Evolutionary conservation across 2,888 invertebrate genomes (phyloP), one percentile per base, ranked within the genome.

Genomic region (Phorcus lineatus): DNA sequence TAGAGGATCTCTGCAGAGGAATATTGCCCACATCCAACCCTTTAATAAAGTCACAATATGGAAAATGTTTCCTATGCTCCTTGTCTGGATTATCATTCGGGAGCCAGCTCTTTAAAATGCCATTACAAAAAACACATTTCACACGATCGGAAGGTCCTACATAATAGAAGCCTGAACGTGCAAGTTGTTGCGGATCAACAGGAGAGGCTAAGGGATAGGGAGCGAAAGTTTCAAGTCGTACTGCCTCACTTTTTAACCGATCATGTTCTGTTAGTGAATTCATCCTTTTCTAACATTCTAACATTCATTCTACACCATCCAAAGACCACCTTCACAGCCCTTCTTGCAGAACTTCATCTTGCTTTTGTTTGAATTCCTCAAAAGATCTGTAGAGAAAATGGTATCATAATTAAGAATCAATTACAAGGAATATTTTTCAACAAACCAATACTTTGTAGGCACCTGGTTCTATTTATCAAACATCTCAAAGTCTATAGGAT

Each of bases 81-180:
- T 96, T 96, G 97, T 97, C 97, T 0, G 98, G 97, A 86, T 96
- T 95, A 92, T 98, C 98, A 78, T 95, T 95, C 75, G 95, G 95
- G 91, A 97, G 97, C 98, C 98, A 98, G 91, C 97, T 97, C 90
- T 97, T 96, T 2, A 98, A 94, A 0, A 98, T 97, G 57, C 97
- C 97, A 86, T 97, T 97, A 92, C 98, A 98, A 91, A 97, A 96
- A 92, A 97, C 98, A 92, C 98, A 98, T 82, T 97, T 95, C 0
- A 97, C 97, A 90, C 97, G 96, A 93, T 98, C 98, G 55, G 96
- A 96, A 83, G 95, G 95, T 16, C 94, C 94, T 80, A 86, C 91
- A 90, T 97, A 98, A 92, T 96, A 97, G 93, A 98, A 98, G 28
- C 98, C 98, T 67, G 97, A 97, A 86, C 96, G 96, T 17, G 97